Base-by-base conservation (phyloP, 2,797 vertebrate species). In the Acestrorhynchus altus region DNA sequence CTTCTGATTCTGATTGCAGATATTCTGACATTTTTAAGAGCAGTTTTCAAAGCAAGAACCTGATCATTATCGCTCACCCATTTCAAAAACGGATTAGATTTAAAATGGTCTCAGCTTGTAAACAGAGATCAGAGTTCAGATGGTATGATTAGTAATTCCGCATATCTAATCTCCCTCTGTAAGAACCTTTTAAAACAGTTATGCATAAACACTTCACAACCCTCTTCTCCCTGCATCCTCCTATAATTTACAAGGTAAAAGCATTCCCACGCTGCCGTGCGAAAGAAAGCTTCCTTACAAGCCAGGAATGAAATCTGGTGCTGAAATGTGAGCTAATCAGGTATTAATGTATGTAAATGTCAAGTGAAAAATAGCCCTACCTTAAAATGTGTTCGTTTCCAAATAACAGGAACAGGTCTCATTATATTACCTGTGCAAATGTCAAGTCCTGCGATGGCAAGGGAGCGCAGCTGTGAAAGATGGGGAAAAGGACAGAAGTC, bases 401-500 rank as follows among this genome's bases (percentile, higher is more conserved):
- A 82, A 86, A 68, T 86, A 90, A 90, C 83, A 86, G 88, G 86
- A 90, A 86, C 86, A 88, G 82, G 89, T 87, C 84, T 90, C 85
- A 91, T 91, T 87, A 82, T 83, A 87, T 85, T 90, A 90, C 84
- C 85, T 83, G 85, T 76, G 85, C 86, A 90, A 92, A 93, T 92
- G 89, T 92, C 87, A 91, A 81, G 84, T 81, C 84, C 64, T 82
- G 77, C 78, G 77, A 90, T 84, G 82, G 83, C 81, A 82, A 65
- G 84, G 88, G 81, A 77, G 83, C 86, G 81, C 56, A 39, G 83
- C 83, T 73, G 42, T 44, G 77, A 70, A 11, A 81, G 61, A 79
- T 56, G 59, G 83, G 78, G 42, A 75, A 82, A 76, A 81, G 67
- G 81, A 71, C 56, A 77, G 42, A 75, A 82, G 81, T 82, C 83